A percentile compares a stretch with the other conserved stretches of the same genome.
These are phyloP conservation scores for Choloepus hoffmanni DNA, from an alignment of 2,113 vertebrate species.

Conservation along the genomic window DNA sequence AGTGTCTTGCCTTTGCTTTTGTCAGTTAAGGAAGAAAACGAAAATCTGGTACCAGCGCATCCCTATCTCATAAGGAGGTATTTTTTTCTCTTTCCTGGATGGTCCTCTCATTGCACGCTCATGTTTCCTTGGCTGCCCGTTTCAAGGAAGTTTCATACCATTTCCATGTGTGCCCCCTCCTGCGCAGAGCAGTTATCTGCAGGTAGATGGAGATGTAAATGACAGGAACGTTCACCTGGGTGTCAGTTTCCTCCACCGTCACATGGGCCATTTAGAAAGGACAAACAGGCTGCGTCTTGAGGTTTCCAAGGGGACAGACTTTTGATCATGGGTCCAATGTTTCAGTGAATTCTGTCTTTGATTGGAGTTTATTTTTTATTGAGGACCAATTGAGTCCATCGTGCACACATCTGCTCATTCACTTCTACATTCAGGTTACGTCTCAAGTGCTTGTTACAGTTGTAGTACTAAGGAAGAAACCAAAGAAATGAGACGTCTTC, in stretches of 20 bases:
- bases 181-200: neutral
- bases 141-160: neutral
- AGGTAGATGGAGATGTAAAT: rapidly evolving
- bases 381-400: neutral
- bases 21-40: neutral
- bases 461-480: neutral
- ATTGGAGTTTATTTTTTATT: neutral
- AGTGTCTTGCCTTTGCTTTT: neutral
- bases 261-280: neutral
- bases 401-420: neutral
- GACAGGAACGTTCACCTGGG: neutral
- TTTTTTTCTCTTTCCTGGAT: neutral
- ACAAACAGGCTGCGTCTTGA: neutral
- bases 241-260: neutral
- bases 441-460: neutral
- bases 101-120: neutral
- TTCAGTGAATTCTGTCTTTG: neutral
- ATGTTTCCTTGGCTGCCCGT: neutral
- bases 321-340: neutral
- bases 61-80: neutral
- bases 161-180: neutral
- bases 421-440: neutral
- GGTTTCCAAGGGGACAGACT: neutral
- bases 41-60: neutral
- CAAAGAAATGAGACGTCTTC: neutral